These are phyloP conservation scores for Palaemon carinicauda DNA, from an alignment of 1,140 invertebrate genomes.

Conservation along the genomic window DNA sequence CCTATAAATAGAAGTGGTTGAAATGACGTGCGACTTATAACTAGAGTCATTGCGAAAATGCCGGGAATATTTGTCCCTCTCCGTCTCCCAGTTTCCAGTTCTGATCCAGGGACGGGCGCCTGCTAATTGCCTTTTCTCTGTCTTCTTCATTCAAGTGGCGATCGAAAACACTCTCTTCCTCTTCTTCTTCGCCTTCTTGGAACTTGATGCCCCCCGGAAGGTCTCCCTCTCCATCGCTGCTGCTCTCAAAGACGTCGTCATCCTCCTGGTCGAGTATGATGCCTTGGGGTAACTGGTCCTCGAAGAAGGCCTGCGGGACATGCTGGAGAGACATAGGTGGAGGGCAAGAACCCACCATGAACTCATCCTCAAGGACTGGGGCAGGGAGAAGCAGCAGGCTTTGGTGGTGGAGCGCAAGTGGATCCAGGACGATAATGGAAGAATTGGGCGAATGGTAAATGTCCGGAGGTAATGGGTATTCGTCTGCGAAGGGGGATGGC, in stretches of 20 bases:
- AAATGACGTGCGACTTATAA: neutral
- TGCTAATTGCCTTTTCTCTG: neutral
- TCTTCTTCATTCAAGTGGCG: neutral
- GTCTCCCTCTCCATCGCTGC: neutral
- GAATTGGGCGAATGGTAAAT: too few relatives aligned
- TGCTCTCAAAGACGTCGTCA: neutral
- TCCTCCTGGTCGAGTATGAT: neutral
- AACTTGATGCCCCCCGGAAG: neutral
- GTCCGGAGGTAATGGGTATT: too few relatives aligned
- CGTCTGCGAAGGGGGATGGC: neutral
- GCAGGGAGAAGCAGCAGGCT: neutral
- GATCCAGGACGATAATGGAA: neutral
- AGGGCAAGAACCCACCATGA: neutral
- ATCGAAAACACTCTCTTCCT: neutral
- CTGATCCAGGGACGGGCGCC: slow-evolving; percentile 6
- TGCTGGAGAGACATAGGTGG: neutral
- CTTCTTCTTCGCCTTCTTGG: neutral
- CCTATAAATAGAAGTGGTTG: too few relatives aligned
- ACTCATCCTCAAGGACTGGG: neutral
- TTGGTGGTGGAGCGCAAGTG: too few relatives aligned
- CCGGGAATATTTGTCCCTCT: slow-evolving; percentile 36
- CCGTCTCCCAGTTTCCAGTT: slow-evolving; percentile 44
- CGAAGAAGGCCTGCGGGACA: neutral
- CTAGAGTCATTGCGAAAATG: slow-evolving; percentile 18
- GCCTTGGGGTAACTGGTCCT: neutral